Percentiles rank a stretch among this genome's conserved stretches.
Conservation (phyloP, 2,797 vertebrate species). For the Varecia variegata region DNA sequence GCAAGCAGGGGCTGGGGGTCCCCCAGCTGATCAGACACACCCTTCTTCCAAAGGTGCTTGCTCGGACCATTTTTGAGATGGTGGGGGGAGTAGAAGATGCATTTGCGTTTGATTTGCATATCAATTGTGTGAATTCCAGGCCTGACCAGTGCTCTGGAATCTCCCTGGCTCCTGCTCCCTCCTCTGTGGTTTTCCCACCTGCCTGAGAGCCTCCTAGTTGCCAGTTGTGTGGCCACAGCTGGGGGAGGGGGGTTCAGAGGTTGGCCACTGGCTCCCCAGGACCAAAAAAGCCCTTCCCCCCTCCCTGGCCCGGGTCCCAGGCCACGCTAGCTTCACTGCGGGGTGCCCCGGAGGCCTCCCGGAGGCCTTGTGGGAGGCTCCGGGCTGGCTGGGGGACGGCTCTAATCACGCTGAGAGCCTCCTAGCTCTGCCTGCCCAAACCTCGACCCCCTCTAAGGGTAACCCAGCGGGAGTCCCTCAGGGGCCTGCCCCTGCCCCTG, state of each 20-base stretch:
- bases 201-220: constrained; percentile 40
- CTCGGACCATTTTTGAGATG: not conserved
- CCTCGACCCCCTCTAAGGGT: not conserved
- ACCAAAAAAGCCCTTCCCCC: not conserved
- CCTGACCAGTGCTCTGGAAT: constrained; percentile 57
- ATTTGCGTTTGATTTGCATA: constrained; percentile 70
- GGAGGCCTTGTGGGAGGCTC: constrained; percentile 35
- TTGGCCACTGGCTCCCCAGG: constrained; percentile 26
- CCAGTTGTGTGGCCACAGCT: constrained; percentile 65
- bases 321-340: not conserved
- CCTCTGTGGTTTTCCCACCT: constrained; percentile 71
- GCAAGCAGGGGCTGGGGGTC: not conserved
- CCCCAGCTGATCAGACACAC: not conserved
- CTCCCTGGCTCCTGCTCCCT: constrained; percentile 65
- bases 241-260: constrained; percentile 18
- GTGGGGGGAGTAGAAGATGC: not conserved
- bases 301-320: not conserved
- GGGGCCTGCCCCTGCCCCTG: not conserved
- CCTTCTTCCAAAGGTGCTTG: not conserved
- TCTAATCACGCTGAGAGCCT: not conserved
- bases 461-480: constrained; percentile 39
- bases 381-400: not conserved
- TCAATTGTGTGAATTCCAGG: constrained; percentile 42
- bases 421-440: not conserved
- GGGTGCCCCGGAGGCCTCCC: not conserved